Conservation (phyloP, 2,113 vertebrate genomes). For the Burhinus bistriatus region DNA sequence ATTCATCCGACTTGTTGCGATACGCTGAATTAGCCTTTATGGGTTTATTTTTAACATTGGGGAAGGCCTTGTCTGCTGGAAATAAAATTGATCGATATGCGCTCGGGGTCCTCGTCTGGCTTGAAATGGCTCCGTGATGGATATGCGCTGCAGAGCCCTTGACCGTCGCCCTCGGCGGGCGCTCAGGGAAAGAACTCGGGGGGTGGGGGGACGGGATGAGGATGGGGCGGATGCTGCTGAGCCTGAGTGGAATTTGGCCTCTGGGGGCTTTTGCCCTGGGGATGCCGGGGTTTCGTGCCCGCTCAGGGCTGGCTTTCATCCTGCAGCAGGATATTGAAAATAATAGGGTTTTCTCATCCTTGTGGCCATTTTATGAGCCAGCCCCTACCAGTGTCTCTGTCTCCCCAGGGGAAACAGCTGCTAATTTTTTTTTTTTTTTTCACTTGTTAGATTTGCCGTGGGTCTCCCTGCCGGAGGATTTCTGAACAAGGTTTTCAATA, state of each 20-base stretch:
- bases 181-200: neutral
- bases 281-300: neutral
- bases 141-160: neutral
- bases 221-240: neutral
- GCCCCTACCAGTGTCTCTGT: neutral
- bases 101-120: neutral
- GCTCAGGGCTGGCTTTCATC: neutral
- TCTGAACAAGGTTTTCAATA: conserved; percentile 30
- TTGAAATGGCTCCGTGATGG: neutral
- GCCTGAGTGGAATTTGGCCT: neutral
- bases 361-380: neutral
- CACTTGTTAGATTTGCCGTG: neutral
- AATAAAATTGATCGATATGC: neutral
- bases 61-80: neutral
- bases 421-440: neutral
- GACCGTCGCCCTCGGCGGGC: rapidly evolving
- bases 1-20: neutral
- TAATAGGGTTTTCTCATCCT: neutral
- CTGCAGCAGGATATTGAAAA: neutral
- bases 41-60: neutral
- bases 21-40: neutral
- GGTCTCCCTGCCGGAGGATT: neutral
- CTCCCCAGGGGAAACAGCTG: neutral
- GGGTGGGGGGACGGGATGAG: neutral
- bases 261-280: neutral